Base-by-base conservation (phyloP, 2,888 invertebrate species). In the Tuta absoluta region DNA sequence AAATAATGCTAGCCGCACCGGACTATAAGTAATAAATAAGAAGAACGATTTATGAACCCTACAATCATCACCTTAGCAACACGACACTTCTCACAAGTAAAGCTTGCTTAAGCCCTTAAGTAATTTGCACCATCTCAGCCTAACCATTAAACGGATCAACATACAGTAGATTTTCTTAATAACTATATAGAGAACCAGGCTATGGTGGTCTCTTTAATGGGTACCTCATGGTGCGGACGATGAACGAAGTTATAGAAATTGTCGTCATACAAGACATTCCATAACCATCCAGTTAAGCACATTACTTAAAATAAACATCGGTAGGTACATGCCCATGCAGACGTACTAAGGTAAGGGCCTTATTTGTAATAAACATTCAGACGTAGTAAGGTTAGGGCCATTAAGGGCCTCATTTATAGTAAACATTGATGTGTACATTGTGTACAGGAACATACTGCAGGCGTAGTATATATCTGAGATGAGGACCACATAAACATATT, bases 281-380 rank as follows among this genome's bases (percentile, higher is more conserved):
- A 56, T 56, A 56, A 24, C n/a, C 56, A 33, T 28, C 56, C 24
- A 17, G 56, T 56, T 56, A 56, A 56, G 56, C 24, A 56, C 56
- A 56, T 56, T 56, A 56, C 56, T 56, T 56, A 56, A 56, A 51
- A 51, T 51, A 23, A 51, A 51, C 51, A 51, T 51, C 11, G 51
- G 21, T 11, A 19, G 41, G 41, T 3, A 51, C 21, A 19, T 10
- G 12, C 23, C 11, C 51, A 19, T 23, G 24, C 24, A 24, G 51
- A 12, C 21, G 51, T 53, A 17, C 17, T 19, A 0, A 53, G 23
- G 51, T 23, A 12, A 33, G 33, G 33, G 33, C 10, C 4, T 10
- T 8, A 33, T 33, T 10, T 33, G 28, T 28, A 28, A 28, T 4
- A 28, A 28, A n/a, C n/a, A n/a, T n/a, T n/a, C n/a, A n/a, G n/a